phyloP scores from a whole-genome alignment of 2,888 invertebrate species.

The Nomada goodeniana region DNA sequence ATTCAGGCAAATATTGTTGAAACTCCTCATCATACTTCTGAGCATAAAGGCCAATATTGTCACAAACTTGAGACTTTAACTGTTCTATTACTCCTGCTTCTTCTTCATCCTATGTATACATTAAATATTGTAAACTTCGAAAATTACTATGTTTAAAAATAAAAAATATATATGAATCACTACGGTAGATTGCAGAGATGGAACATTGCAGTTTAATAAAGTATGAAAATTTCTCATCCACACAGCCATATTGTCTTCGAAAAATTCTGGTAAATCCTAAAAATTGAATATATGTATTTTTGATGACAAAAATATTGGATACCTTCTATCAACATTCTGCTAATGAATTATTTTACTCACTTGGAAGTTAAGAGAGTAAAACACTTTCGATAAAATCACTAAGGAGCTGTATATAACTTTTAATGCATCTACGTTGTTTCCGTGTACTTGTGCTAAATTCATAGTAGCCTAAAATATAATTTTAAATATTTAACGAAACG shows the following conservation, averaged over 20 bases:
- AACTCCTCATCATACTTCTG: conserved; percentile 99
- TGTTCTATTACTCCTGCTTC: conserved; percentile 96
- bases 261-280: conserved; percentile 98
- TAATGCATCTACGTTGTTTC: conserved; percentile 91
- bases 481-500: conserved; percentile 13
- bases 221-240: conserved; percentile 98
- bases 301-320: neutral
- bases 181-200: conserved; percentile 88
- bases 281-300: conserved; percentile 36
- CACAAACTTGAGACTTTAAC: conserved; percentile 97
- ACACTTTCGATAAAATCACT: conserved; percentile 96
- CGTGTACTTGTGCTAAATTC: conserved; percentile 91
- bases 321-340: neutral
- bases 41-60: conserved; percentile 97
- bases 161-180: conserved; percentile 38
- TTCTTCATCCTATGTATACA: conserved; percentile 89
- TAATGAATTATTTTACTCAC: conserved; percentile 78
- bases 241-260: conserved; percentile 97
- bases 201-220: conserved; percentile 92
- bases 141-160: conserved; percentile 15
- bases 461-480: conserved; percentile 90
- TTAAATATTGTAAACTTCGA: conserved; percentile 43
- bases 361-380: conserved; percentile 98
- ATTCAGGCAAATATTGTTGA: conserved; percentile 93
- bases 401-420: conserved; percentile 95